Conservation (phyloP, 2,797 vertebrate genomes). For the Erethizon dorsatum region DNA sequence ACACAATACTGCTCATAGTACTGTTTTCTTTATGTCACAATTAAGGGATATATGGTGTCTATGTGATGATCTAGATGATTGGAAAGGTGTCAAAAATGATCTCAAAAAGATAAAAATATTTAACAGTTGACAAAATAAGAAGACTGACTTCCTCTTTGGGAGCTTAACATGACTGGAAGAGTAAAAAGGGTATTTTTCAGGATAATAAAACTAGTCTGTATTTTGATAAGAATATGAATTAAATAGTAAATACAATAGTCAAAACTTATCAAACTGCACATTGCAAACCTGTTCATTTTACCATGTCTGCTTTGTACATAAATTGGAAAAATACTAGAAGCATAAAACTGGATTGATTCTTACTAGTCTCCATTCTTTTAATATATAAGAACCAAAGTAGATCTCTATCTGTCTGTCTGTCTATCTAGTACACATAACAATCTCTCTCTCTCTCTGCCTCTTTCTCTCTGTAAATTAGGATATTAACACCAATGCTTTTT, state of each 20-base stretch:
- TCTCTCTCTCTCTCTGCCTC: background rate
- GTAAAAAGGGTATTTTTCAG: background rate
- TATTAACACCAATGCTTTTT: background rate
- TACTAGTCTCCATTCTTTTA: background rate
- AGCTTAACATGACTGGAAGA: background rate
- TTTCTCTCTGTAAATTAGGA: background rate
- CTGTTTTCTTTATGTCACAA: background rate
- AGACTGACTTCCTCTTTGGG: background rate
- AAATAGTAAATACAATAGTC: background rate
- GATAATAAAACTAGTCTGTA: background rate
- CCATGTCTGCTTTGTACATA: background rate
- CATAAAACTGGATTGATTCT: background rate
- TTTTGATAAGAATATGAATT: background rate
- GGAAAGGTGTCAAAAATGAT: background rate
- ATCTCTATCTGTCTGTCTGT: background rate
- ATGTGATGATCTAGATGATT: background rate
- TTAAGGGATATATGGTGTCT: background rate
- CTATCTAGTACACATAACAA: background rate
- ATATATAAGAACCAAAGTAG: background rate
- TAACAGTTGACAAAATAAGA: background rate
- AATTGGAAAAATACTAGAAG: background rate
- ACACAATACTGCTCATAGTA: background rate
- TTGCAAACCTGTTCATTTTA: background rate
- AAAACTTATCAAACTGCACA: background rate
- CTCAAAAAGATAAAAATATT: background rate